Conservation (phyloP, 2,797 vertebrate genomes). For the Acanthiza pusilla region DNA sequence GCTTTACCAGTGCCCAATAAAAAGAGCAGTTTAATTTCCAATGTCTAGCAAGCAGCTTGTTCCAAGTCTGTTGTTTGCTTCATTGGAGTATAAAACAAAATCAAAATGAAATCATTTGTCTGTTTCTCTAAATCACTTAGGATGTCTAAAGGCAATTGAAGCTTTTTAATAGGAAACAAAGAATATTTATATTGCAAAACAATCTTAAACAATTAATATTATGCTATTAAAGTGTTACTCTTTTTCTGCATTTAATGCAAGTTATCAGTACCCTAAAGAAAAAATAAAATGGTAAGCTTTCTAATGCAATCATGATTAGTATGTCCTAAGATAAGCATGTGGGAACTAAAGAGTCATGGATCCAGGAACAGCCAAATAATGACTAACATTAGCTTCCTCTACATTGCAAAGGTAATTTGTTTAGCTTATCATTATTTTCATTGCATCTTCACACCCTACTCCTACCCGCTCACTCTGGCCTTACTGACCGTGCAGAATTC, state of each 20-base stretch:
- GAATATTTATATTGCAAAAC: neutral
- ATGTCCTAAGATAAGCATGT: neutral
- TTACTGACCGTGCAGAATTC: neutral
- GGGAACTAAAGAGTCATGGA: neutral
- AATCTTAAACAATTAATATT: neutral
- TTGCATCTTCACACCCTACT: neutral
- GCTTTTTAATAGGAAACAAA: slow-evolving; percentile 14
- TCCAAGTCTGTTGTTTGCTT: slow-evolving; percentile 58
- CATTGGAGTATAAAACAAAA: slow-evolving; percentile 44
- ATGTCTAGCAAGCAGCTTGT: slow-evolving; percentile 52
- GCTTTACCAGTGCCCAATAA: slow-evolving; percentile 13
- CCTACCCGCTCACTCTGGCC: neutral
- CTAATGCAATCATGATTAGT: neutral
- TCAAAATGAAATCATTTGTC: slow-evolving; percentile 32
- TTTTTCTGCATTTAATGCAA: neutral
- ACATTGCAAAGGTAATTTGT: neutral
- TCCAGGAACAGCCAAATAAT: neutral
- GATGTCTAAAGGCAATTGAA: slow-evolving; percentile 23
- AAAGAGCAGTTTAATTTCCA: slow-evolving; percentile 47
- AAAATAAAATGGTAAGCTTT: neutral
- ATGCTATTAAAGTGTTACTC: neutral
- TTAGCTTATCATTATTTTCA: neutral
- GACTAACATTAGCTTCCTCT: neutral
- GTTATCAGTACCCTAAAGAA: neutral
- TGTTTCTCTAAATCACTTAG: slow-evolving; percentile 26